Base-by-base conservation (phyloP, 1,140 invertebrate genomes). In the Spodoptera litura region DNA sequence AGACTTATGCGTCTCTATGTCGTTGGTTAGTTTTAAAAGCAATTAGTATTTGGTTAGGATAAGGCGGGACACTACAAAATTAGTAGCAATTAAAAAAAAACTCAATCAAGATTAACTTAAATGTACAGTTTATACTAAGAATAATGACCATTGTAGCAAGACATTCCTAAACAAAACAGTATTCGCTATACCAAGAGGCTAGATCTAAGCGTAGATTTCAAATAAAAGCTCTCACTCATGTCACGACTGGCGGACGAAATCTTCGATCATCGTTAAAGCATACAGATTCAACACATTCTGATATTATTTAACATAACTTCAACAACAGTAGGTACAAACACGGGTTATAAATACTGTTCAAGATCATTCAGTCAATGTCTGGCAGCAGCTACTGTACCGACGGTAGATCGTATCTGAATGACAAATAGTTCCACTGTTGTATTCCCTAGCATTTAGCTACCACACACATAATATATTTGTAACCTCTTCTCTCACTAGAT, bases 281-380 rank as follows among this genome's bases (percentile, higher is more conserved):
- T 49, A 64, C 38, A 15, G 35, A 64, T 64, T 64, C 38, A 64
- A 49, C 61, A 64, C 53, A 10, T 64, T 64, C n/a, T 15, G 13
- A 9, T 64, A 35, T 49, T 64, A 64, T 64, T 49, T 64, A 64
- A 64, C 61, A 64, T 64, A 9, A 49, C 61, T 8, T 64, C 38
- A 64, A 35, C 38, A 35, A 38, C 35, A 20, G 15, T 38, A 10
- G 38, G 49, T 68, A 64, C 61, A 64, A 52, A 68, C 64, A 12
- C 49, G 44, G 53, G 73, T 64, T 70, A 79, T 77, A 79, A 73
- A 77, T 82, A 82, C 55, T 44, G 35, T 44, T 66, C 58, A 82
- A 53, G 55, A 74, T 78, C 74, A 66, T 73, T 81, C 73, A 52
- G 74, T 79, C 81, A 82, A 72, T 82, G 81, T 79, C 78, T 78